phyloP scores from a whole-genome alignment of 2,113 vertebrate species.

The Dicaeum eximium region DNA sequence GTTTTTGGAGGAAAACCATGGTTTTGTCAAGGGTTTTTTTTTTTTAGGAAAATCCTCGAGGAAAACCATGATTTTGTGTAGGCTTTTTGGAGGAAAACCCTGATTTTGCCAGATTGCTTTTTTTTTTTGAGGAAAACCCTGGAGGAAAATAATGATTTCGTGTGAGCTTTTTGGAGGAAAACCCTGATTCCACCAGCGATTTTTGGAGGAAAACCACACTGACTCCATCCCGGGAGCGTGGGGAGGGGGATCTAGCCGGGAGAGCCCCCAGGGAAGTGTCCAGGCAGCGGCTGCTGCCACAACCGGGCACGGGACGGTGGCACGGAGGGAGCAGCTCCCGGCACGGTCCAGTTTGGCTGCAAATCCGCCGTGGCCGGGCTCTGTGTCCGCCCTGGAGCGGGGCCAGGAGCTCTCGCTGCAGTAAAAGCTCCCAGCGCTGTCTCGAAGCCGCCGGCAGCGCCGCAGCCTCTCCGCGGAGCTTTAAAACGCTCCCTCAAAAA shows the following conservation, averaged over 20 bases:
- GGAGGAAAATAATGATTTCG: background rate
- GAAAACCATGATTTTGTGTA: rapidly evolving
- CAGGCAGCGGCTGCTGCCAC: background rate
- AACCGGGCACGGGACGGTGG: background rate
- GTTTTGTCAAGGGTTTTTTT: rapidly evolving
- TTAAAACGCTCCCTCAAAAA: conserved; percentile 32
- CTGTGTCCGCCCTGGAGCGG: background rate
- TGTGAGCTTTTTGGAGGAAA: background rate
- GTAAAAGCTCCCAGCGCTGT: background rate
- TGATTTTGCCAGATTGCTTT: rapidly evolving
- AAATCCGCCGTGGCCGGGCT: background rate
- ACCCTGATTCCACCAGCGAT: background rate
- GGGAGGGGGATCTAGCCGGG: background rate
- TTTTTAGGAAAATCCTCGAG: background rate
- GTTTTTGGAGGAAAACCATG: background rate
- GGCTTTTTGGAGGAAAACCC: background rate
- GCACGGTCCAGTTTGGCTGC: background rate
- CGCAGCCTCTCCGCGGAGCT: background rate
- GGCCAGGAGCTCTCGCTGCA: conserved; percentile 2
- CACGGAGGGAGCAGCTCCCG: background rate
- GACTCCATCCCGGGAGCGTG: background rate
- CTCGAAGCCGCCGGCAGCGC: background rate
- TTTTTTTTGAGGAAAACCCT: background rate
- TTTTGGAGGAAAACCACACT: background rate
- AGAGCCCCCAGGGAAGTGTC: background rate